Evolutionary conservation across 30 jellyfish, hydroid and myxozoan species (phyloP), one percentile per base, ranked within the genome.

Genomic region (Aurelia aurita complex sp. Pacific): DNA sequence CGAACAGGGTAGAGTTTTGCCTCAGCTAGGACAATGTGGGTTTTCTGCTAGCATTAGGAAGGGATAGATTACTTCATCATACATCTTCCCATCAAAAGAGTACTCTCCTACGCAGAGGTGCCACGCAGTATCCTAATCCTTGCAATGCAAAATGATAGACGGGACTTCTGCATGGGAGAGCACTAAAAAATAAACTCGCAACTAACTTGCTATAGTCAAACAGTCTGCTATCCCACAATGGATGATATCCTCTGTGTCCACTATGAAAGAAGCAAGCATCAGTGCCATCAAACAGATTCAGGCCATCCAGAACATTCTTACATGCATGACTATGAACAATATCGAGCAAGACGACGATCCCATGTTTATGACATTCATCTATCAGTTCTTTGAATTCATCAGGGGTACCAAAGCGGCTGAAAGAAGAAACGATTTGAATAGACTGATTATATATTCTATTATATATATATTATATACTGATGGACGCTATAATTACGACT

Each of bases 401-500:
- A 4, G 99, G 99, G 8, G 97, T 94, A 13, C 99, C 99, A 67
- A 77, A 94, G 6, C 99, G 97, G 80, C 99, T 92, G 66, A 75
- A 64, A 9, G 17, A 51, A 16, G 64, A 46, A 46, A 46, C 14
- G 6, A 40, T 40, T 40, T 3, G 52, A 40, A 3, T 40, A 23
- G 29, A 23, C 29, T 23, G 29, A 23, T 23, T 23, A 23, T 23
- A 23, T 23, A 23, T 23, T 23, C 29, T 23, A 23, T 23, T 23
- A 23, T 23, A 23, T 23, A 23, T 23, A 23, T 23, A 23, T 23
- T 23, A 23, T 23, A 23, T 23, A 23, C 29, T 23, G 29, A 23
- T 23, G 29, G 29, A 23, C 29, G 29, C 29, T 23, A 23, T 23
- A 23, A 23, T 23, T 23, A 23, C 29, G 29, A 23, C 29, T 23